These are phyloP conservation scores for Myiopsitta monachus DNA, from an alignment of 2,113 vertebrate species.

Conservation along the genomic window DNA sequence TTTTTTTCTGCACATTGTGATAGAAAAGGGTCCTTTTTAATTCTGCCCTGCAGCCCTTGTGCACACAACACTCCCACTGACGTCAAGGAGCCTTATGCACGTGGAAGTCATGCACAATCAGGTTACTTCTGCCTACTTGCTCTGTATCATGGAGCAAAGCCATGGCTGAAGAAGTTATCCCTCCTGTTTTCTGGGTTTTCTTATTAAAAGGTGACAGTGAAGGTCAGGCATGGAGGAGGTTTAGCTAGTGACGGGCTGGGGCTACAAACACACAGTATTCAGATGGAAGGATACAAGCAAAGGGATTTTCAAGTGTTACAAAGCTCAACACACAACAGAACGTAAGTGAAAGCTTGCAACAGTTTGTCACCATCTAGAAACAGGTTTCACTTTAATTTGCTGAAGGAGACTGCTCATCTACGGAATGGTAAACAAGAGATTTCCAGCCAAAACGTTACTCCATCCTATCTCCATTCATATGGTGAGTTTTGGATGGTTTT, in stretches of 20 bases:
- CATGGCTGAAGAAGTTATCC: slow-evolving; percentile 10
- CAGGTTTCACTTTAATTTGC: background rate
- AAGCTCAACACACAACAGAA: background rate
- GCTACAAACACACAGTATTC: background rate
- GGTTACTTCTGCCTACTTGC: slow-evolving; percentile 28
- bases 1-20: slow-evolving; percentile 4
- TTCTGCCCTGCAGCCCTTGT: slow-evolving; percentile 37
- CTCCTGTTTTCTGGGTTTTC: background rate
- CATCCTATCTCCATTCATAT: background rate
- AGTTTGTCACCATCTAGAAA: slow-evolving; percentile 32
- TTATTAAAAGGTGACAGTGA: background rate
- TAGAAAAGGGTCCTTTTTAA: slow-evolving; percentile 43
- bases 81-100: slow-evolving; percentile 38
- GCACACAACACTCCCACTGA: slow-evolving; percentile 30
- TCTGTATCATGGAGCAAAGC: background rate
- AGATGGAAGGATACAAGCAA: background rate
- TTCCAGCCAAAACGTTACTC: background rate
- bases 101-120: slow-evolving; percentile 51
- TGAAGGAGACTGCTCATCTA: slow-evolving; percentile 48
- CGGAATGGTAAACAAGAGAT: slow-evolving; percentile 15
- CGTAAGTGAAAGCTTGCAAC: slow-evolving; percentile 13
- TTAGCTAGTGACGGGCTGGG: slow-evolving; percentile 25
- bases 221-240: background rate
- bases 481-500: background rate
- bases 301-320: background rate